A percentile compares a stretch with the other conserved stretches of the same genome.
Conservation (phyloP, 2,888 invertebrate species). For the Entomobrya proxima region DNA sequence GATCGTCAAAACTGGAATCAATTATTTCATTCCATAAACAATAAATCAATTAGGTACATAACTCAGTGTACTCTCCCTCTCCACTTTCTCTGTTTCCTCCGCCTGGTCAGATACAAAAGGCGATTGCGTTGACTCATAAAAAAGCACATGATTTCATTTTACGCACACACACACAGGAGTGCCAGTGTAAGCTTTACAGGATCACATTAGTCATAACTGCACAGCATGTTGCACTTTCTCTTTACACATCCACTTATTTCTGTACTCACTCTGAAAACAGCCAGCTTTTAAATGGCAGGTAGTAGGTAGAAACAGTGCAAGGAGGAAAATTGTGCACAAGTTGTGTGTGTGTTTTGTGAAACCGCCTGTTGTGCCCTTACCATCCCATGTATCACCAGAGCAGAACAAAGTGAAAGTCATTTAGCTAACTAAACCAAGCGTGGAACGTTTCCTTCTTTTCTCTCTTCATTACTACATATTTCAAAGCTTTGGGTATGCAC, state of each 20-base stretch:
- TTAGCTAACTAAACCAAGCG: slow-evolving; percentile 33
- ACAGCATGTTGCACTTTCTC: slow-evolving; percentile 25
- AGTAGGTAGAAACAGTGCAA: neutral
- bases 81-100: neutral
- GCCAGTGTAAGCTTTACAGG: neutral
- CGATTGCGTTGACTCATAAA: neutral
- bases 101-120: neutral
- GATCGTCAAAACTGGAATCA: slow-evolving; percentile 3
- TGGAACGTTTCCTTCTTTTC: slow-evolving; percentile 24
- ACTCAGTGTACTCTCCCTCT: neutral
- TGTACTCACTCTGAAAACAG: neutral
- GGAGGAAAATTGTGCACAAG: neutral
- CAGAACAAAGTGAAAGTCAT: slow-evolving; percentile 43
- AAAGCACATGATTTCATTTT: neutral
- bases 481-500: neutral
- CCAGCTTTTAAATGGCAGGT: slow-evolving; percentile 1
- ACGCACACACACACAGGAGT: neutral
- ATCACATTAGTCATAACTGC: slow-evolving; percentile 17
- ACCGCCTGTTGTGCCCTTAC: slow-evolving; percentile 47
- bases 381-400: slow-evolving; percentile 21
- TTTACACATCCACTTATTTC: too few relatives aligned
- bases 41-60: slow-evolving; percentile 29
- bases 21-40: slow-evolving; percentile 32
- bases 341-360: slow-evolving; percentile 26
- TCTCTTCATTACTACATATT: neutral